Base-by-base conservation (phyloP, 2,888 invertebrate genomes). In the Xestia c-nigrum region DNA sequence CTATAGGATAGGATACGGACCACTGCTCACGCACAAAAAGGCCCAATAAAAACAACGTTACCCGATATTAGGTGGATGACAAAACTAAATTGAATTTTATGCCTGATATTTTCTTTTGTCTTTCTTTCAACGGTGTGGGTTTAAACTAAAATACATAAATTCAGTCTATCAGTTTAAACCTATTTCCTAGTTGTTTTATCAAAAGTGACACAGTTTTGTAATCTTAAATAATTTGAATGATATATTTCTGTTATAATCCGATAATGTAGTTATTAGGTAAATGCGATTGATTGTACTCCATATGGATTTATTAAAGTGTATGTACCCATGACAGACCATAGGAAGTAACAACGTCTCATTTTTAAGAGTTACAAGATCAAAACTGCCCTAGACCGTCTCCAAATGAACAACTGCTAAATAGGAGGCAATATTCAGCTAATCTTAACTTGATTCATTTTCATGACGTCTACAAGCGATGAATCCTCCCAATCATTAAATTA, bases 11-110 rank as follows among this genome's bases (percentile, higher is more conserved):
- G 46, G 43, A 69, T 70, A 59, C 21, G 66, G 66, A 19, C 46
- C 43, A 7, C 40, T 31, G 47, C 69, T 70, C 59, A 38, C 43
- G 66, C 59, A 70, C 64, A 80, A 70, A 70, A 66, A 70, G 66
- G 19, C 5, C 52, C 40, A 81, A 78, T 78, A 78, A 81, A 73
- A 74, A 81, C 74, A 74, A 50, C 50, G 47, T 78, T 55, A 73
- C 64, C 31, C 31, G 64, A 73, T 80, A 64, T 57, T 47, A 47
- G 9, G 38, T 40, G 40, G 40, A 40, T 72, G 80, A 55, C 47
- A 47, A 31, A 68, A 69, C 31, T 19, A 59, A 67, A 68, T 67
- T 59, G 68, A 67, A 68, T 47, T 59, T 47, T 24, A 38, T 46
- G n/a, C 19, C 57, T 16, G 21, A 40, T 10, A 21, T 38, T 46